A percentile compares a stretch with the other conserved stretches of the same genome.
These are phyloP conservation scores for Thamnophis elegans DNA, from an alignment of 2,797 vertebrate species.

Conservation along the genomic window DNA sequence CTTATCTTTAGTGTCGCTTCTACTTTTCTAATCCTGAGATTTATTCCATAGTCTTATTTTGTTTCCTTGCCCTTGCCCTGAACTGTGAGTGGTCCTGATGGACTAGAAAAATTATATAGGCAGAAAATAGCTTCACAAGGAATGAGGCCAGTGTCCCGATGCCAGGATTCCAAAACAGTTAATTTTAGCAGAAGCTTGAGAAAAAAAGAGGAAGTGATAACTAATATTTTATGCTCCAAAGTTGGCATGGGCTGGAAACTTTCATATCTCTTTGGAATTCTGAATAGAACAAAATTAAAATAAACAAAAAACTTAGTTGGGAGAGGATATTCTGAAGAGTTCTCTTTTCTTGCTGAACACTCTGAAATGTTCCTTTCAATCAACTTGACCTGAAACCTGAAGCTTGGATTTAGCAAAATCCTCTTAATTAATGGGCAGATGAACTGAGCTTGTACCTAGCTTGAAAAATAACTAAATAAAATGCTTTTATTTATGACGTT, in stretches of 20 bases:
- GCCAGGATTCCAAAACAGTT: not conserved
- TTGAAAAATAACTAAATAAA: not conserved
- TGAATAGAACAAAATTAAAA: not conserved
- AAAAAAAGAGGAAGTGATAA: not conserved
- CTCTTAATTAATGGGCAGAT: not conserved
- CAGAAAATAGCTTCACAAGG: not conserved
- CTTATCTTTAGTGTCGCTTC: not conserved
- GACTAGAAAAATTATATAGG: not conserved
- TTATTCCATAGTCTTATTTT: not conserved
- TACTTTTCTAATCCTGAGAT: not conserved
- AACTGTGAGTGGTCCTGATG: constrained; percentile 8
- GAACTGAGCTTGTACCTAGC: not conserved
- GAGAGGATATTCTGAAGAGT: not conserved
- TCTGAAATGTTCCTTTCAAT: not conserved
- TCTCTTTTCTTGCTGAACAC: not conserved
- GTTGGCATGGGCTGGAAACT: not conserved
- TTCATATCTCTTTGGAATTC: not conserved
- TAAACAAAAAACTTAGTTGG: not conserved
- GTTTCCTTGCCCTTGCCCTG: not conserved
- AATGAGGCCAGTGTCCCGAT: not conserved
- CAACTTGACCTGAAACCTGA: not conserved
- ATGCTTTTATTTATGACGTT: not conserved
- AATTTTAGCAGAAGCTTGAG: not conserved
- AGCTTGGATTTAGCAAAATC: not conserved
- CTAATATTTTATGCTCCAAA: not conserved